phyloP scores from a whole-genome alignment of 1,140 invertebrate species.

The Lepidurus apus region DNA sequence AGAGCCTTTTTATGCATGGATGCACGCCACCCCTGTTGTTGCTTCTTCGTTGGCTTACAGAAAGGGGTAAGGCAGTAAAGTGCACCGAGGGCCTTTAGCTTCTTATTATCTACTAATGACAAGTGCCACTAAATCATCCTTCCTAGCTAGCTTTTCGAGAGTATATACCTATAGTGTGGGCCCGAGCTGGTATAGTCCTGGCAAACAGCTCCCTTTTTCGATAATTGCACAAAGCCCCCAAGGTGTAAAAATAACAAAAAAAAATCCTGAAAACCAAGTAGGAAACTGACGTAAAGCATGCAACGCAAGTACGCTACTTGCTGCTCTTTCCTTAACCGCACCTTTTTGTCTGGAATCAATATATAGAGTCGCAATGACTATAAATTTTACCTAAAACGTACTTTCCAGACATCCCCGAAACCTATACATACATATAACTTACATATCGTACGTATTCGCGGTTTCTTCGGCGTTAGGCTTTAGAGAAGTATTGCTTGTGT shows the following conservation, averaged over 20 bases:
- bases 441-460: too few species aligned
- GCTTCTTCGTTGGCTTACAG: background rate
- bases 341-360: background rate
- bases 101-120: constrained; percentile 12
- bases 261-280: background rate
- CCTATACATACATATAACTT: too few species aligned
- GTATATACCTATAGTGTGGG: background rate
- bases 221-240: background rate
- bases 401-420: too few species aligned
- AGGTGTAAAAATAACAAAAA: background rate
- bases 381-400: too few species aligned
- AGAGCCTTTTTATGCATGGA: constrained; percentile 6
- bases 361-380: background rate
- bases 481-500: too few species aligned
- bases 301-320: background rate
- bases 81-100: background rate
- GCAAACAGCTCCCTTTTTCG: background rate
- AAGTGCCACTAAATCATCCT: constrained; percentile 14
- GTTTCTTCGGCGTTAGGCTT: too few species aligned
- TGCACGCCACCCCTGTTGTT: constrained; percentile 16
- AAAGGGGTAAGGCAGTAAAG: constrained; percentile 4
- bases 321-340: background rate
- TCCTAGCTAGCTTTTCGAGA: background rate
- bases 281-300: background rate
- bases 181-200: background rate